Evolutionary conservation across 2,113 vertebrate genomes (phyloP).

Genomic region (Lamprotornis superbus): DNA sequence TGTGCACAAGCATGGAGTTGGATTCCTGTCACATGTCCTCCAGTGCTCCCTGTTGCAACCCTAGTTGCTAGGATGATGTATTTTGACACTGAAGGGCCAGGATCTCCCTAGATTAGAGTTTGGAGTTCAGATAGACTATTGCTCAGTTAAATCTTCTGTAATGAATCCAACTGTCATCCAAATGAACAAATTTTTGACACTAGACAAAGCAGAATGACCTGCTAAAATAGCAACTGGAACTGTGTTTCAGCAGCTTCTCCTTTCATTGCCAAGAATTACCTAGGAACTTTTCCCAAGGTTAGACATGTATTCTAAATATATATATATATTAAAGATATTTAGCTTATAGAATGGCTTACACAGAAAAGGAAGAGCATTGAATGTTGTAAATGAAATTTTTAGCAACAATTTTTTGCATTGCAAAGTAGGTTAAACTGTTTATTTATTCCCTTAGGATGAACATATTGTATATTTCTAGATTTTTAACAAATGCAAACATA

Average conservation of each 20-base stretch:
- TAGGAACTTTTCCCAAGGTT: not conserved
- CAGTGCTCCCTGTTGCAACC: not conserved
- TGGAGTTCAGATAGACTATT: not conserved
- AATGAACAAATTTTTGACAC: not conserved
- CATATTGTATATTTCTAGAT: not conserved
- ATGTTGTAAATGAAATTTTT: not conserved
- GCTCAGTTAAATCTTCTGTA: slow-evolving; percentile 24
- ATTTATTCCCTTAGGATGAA: slow-evolving; percentile 11
- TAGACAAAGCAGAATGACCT: not conserved
- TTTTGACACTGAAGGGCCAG: not conserved
- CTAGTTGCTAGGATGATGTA: not conserved
- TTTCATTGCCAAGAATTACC: not conserved
- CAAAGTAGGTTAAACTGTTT: slow-evolving; percentile 9
- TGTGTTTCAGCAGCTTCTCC: not conserved
- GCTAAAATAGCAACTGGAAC: not conserved
- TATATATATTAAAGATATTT: not conserved
- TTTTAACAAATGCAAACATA: slow-evolving; percentile 36
- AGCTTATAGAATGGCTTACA: not conserved
- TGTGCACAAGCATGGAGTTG: accelerated
- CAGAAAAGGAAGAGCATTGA: not conserved
- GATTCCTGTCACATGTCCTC: not conserved
- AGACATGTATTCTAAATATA: not conserved
- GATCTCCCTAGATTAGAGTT: not conserved
- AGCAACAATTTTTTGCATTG: not conserved
- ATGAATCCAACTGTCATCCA: not conserved